Base-by-base conservation (phyloP, 2,797 vertebrate species). In the Lepus oiostolus region DNA sequence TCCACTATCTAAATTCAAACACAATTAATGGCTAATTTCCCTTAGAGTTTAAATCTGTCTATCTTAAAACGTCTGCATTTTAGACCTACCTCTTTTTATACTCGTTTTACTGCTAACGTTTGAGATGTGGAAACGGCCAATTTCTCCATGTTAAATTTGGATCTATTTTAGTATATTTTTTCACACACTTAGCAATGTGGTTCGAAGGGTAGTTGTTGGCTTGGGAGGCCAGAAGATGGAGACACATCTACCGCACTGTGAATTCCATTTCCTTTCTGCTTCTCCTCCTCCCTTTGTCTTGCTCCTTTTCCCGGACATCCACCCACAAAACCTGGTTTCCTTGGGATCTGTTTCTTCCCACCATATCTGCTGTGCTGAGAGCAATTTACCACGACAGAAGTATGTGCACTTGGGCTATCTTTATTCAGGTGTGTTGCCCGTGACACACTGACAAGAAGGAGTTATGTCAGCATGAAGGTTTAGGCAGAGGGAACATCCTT, bases 1-100 rank as follows among this genome's bases (percentile, higher is more conserved):
- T 93, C 82, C 52, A n/a, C 38, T 54, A 62, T 76, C 32, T 83
- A 91, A 84, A 86, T 93, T 88, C 58, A 93, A 93, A 62, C 62
- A 90, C 28, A 92, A 80, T 86, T 76, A 77, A 91, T 85, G 88
- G 70, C 70, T 82, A 79, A 65, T 87, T 88, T 94, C 38, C 47
- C 79, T 80, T 71, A 83, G 63, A 93, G 67, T 96, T 92, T 77
- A 91, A 52, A 26, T 62, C 50, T 68, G 22, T 85, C 26, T 88
- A 50, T 32, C 8, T 38, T 71, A 76, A 88, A 22, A 21, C 84
- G 54, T 50, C 62, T 84, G 60, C 76, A 95, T 93, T 87, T 81
- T 72, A 91, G 71, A 91, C 22, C 22, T 54, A 42, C 24, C 14
- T 60, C 71, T 85, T 47, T 62, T 83, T 85, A 77, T 22, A 63